A percentile compares a stretch with the other conserved stretches of the same genome.
Evolutionary conservation across 2,888 invertebrate species (phyloP).

Genomic region (Lithophane socia): DNA sequence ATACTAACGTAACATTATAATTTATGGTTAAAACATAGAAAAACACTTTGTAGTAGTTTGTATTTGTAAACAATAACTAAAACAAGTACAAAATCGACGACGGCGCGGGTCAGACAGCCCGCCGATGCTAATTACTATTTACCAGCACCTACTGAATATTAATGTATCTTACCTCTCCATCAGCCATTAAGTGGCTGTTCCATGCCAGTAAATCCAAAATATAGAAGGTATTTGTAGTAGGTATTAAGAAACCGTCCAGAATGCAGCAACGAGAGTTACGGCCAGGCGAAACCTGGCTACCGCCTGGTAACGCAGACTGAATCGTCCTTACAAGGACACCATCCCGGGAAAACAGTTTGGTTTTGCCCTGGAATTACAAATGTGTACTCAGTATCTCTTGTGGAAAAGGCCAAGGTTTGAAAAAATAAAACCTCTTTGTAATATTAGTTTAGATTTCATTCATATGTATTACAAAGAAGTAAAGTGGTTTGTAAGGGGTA

Average conservation of each 20-base stretch:
- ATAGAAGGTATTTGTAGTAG: slow-evolving; percentile 91
- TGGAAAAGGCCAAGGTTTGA: background rate
- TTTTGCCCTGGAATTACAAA: slow-evolving; percentile 90
- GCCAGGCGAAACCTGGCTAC: slow-evolving; percentile 80
- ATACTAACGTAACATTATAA: too few relatives aligned
- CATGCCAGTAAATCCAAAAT: slow-evolving; percentile 96
- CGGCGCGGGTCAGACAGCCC: too few relatives aligned
- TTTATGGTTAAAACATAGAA: too few relatives aligned
- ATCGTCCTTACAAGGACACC: slow-evolving; percentile 91
- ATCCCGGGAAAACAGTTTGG: slow-evolving; percentile 89
- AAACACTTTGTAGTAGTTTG: too few relatives aligned
- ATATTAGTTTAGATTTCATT: background rate
- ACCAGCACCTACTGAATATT: background rate
- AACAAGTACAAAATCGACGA: too few relatives aligned
- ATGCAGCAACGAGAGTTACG: slow-evolving; percentile 90
- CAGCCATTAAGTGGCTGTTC: slow-evolving; percentile 93
- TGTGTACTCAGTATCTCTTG: background rate
- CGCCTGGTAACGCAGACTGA: slow-evolving; percentile 93
- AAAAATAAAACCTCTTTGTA: background rate
- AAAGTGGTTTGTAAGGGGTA: background rate
- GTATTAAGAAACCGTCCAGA: slow-evolving; percentile 95
- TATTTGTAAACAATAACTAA: too few relatives aligned
- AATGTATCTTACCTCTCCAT: slow-evolving; percentile 92
- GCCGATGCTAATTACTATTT: too few relatives aligned
- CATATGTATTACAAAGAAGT: background rate